Evolutionary conservation across 2,888 invertebrate genomes (phyloP).

Genomic region (Linnaemya vulpina): DNA sequence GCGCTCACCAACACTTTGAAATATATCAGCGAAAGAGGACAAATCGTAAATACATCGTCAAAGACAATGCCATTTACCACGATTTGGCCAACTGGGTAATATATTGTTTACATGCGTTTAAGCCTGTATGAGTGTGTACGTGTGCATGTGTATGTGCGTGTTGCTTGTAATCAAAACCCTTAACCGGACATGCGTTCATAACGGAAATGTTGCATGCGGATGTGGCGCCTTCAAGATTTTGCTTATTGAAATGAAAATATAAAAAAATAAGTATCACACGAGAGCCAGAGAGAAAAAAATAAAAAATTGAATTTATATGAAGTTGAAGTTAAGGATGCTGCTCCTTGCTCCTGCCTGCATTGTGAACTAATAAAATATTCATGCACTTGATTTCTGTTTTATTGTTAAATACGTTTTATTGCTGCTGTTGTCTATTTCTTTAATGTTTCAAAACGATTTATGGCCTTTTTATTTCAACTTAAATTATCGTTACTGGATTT

Average conservation of each 20-base stretch:
- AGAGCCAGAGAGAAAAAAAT: neutral
- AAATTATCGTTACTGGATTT: slow-evolving; percentile 48
- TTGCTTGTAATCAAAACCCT: slow-evolving; percentile 51
- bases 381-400: slow-evolving; percentile 65
- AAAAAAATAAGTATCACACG: neutral
- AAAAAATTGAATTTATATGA: neutral
- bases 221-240: slow-evolving; percentile 71
- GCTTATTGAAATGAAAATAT: slow-evolving; percentile 57
- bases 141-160: slow-evolving; percentile 21
- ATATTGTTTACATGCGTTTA: neutral
- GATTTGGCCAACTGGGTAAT: no score
- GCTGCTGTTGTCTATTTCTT: slow-evolving; percentile 20
- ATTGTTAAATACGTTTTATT: slow-evolving; percentile 50
- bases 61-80: no score
- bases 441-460: slow-evolving; percentile 45
- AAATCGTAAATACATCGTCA: no score
- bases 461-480: slow-evolving; percentile 26
- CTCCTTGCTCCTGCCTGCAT: slow-evolving; percentile 23
- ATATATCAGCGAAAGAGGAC: no score
- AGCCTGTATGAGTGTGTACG: neutral
- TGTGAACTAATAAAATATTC: slow-evolving; percentile 65
- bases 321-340: slow-evolving; percentile 31
- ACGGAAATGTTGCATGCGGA: slow-evolving; percentile 69
- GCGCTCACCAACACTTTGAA: no score
- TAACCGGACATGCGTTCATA: slow-evolving; percentile 69